Evolutionary conservation across 2,113 vertebrate genomes (phyloP), one percentile per base, ranked within the genome.

Genomic region (Zosterops borbonicus): DNA sequence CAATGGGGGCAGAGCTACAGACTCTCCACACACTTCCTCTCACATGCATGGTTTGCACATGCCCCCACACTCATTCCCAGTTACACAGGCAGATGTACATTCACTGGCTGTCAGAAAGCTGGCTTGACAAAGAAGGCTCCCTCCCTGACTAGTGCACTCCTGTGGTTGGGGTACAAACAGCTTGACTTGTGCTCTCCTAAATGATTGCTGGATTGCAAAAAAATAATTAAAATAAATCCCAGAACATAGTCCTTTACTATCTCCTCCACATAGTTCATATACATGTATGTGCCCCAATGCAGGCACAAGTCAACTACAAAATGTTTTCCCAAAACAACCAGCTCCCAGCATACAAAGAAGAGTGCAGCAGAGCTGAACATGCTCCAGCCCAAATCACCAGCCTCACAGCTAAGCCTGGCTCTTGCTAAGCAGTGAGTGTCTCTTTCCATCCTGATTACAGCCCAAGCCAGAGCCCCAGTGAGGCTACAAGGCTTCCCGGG

Each of bases 391-490:
- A 42, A 28, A 29, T 11, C 39, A 24, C 14, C 2, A 9, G 47
- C 60, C 75, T 2, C n/a, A 42, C 35, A 79, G 65, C 65, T 50
- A 24, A 68, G 56, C 35, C 79, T 70, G 7, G 17, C 22, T 74
- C 71, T 31, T 64, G 35, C 47, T 50, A 24, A 63, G 50, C 59
- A 59, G 18, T 11, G 42, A 78, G 88, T 5, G 9, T 12, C 9
- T 46, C 4, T 63, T 65, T 24, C 1, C 1, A 22, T 60, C 47
- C 52, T 22, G 18, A 29, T 67, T 39, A 23, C 22, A 58, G 50
- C 17, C 46, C 27, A 14, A 19, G 28, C 19, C 73, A 77, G 46
- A 78, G 76, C 19, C 50, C 42, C 37, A 41, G 0, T 0, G 0
- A 47, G 64, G 31, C 23, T 68, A 47, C 19, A 16, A 58, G 15